phyloP scores from a whole-genome alignment of 1,140 invertebrate species.

The Arion vulgaris region DNA sequence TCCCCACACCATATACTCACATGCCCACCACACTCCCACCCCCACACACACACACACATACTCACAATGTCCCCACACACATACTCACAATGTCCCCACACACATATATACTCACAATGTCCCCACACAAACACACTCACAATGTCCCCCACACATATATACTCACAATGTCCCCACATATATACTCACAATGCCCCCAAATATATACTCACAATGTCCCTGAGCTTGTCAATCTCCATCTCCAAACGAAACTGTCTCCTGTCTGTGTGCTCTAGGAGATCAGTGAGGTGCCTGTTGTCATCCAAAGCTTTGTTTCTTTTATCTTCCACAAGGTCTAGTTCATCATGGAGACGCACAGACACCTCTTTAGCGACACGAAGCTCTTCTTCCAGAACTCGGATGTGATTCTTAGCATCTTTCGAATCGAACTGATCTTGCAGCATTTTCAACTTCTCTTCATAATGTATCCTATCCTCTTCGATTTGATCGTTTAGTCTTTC shows the following conservation, averaged over 20 bases:
- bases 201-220: conserved; percentile 63
- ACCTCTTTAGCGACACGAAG: conserved; percentile 85
- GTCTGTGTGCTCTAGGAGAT: conserved; percentile 67
- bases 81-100: no score
- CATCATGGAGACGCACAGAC: conserved; percentile 77
- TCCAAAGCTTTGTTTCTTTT: conserved; percentile 75
- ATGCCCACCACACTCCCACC: no score
- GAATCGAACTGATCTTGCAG: conserved; percentile 68
- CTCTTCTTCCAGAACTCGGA: conserved; percentile 84
- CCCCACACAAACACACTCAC: no score
- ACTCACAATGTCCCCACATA: no score
- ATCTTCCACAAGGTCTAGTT: conserved; percentile 83
- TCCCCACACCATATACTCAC: no score
- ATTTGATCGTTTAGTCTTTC: conserved; percentile 91
- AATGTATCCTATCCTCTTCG: conserved; percentile 84
- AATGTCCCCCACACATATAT: no score
- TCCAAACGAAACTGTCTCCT: conserved; percentile 69
- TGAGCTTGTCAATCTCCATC: conserved; percentile 68
- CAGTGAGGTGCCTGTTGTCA: conserved; percentile 74
- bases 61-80: no score
- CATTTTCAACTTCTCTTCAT: conserved; percentile 68
- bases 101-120: no score
- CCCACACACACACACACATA: no score
- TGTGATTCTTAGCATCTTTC: conserved; percentile 65
- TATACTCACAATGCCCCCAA: background rate